Evolutionary conservation across 92 coral and sea anemone species (phyloP), one percentile per base, ranked within the genome.

Genomic region (Phenganax marumi): DNA sequence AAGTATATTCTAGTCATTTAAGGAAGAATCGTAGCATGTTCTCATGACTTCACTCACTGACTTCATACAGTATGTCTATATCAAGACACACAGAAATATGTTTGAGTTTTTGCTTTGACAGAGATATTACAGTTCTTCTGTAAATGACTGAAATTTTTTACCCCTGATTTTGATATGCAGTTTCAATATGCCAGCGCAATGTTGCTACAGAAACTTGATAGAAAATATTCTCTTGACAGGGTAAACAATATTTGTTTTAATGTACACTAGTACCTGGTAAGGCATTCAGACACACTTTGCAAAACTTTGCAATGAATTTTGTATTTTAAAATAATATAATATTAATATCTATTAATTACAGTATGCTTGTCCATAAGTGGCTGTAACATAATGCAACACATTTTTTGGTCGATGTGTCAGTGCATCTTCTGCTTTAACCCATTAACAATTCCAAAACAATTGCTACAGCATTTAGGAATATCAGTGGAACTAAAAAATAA

Each of bases 401-500:
- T 33, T 33, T 33, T 33, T 33, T 33, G 43, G 43, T 33, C 43
- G 43, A 33, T 33, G 43, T 1, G 43, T 33, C 43, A 1, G 43
- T 16, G 48, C 49, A 66, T 11, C 12, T 17, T 25, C 12, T 77
- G 33, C 50, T 50, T 48, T 78, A 78, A 43, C 98, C 98, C 98
- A 95, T 95, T 79, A 95, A 83, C 56, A 95, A 81, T 13, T 92
- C 89, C 25, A 95, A 33, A 69, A 95, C 85, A 79, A 95, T 92
- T 80, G 98, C 91, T 48, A 89, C 75, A 47, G 89, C 87, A 82
- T 95, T 95, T 33, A 95, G 84, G 81, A 95, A 89, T 79, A 95
- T 95, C 77, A 95, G 90, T 23, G 98, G 98, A 65, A 95, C 98
- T 95, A 85, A 52, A 91, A 88, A 56, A 68, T n/a, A n/a, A 77